Percentiles rank a stretch among this genome's conserved stretches.
Evolutionary conservation across 2,113 vertebrate genomes (phyloP).

Genomic region (Lasiurus borealis): DNA sequence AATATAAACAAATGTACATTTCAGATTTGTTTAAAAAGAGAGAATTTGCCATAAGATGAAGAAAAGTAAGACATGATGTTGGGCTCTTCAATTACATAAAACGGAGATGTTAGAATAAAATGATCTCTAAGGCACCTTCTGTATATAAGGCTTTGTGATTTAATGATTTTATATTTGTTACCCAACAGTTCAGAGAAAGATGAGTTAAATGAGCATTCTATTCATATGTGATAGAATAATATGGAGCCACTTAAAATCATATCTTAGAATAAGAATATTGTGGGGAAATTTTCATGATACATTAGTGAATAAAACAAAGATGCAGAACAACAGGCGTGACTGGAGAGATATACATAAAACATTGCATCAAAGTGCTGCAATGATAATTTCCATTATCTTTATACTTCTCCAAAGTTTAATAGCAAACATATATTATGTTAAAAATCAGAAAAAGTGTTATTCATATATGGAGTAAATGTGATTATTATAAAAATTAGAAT

Average conservation of each 20-base stretch:
- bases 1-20: not conserved
- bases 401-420: not conserved
- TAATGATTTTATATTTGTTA: not conserved
- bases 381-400: not conserved
- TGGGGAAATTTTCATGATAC: not conserved
- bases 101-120: not conserved
- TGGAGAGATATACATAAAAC: not conserved
- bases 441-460: conserved; percentile 18
- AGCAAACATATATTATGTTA: not conserved
- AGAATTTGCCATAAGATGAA: not conserved
- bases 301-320: not conserved
- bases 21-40: conserved; percentile 1
- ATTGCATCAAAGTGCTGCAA: not conserved
- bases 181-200: not conserved
- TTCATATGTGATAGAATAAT: not conserved
- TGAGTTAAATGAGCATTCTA: not conserved
- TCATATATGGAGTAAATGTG: not conserved
- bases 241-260: not conserved
- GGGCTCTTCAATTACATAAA: not conserved
- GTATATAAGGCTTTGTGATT: not conserved
- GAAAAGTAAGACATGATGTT: not conserved
- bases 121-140: not conserved
- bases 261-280: not conserved
- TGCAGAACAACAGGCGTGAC: not conserved
- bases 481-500: conserved; percentile 42